Evolutionary conservation across 2,113 vertebrate genomes (phyloP).

Genomic region (Brienomyrus brachyistius): DNA sequence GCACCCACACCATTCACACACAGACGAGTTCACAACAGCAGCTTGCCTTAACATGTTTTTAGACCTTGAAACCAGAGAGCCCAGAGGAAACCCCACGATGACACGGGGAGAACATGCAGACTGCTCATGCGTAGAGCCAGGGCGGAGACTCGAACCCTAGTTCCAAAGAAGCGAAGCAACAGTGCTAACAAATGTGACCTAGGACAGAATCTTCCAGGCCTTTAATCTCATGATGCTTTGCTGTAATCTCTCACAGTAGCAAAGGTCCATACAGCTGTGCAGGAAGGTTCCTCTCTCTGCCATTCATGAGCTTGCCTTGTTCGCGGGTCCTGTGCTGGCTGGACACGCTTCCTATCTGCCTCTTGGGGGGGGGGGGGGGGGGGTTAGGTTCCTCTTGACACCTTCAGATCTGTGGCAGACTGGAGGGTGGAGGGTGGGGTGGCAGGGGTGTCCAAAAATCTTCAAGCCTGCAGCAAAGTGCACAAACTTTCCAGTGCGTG

Average conservation of each 20-base stretch:
- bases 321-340: constrained; percentile 47
- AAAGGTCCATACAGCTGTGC: not conserved
- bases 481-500: not conserved
- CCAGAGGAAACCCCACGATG: not conserved
- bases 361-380: constrained; percentile 57
- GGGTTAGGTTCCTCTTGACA: constrained; percentile 77
- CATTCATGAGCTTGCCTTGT: not conserved
- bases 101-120: not conserved
- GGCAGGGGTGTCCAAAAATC: no score
- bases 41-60: not conserved
- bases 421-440: constrained; percentile 50
- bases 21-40: not conserved
- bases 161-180: not conserved
- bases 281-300: constrained; percentile 24
- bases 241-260: not conserved
- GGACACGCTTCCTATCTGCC: constrained; percentile 65
- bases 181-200: not conserved
- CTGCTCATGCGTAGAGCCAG: not conserved
- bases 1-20: not conserved
- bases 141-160: not conserved
- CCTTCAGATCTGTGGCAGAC: constrained; percentile 88
- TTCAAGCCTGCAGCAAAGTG: not conserved
- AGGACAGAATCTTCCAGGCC: not conserved
- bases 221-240: no score
- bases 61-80: not conserved